Evolutionary conservation across 2,797 vertebrate species (phyloP).

Genomic region (Tangara arthus): DNA sequence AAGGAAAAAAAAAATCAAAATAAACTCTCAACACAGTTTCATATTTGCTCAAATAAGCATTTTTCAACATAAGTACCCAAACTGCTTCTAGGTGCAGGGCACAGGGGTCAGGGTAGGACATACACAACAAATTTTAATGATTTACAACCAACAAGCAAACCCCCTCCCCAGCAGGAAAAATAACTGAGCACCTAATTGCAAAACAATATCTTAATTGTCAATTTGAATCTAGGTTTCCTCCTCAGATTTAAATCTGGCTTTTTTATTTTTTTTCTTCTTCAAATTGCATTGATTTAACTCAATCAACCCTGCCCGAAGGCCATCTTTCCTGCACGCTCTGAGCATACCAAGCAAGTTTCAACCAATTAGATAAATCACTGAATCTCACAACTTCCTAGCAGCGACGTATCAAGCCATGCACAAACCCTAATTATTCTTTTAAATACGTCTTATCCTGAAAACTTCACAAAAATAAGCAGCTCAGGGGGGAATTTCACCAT

Average conservation of each 20-base stretch:
- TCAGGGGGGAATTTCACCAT: conserved; percentile 25
- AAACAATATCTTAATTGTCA: conserved; percentile 35
- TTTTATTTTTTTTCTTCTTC: not conserved
- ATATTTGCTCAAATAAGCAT: not conserved
- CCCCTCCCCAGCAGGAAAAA: not conserved
- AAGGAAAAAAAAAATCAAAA: not conserved
- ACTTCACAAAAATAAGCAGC: not conserved
- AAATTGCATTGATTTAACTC: conserved; percentile 31
- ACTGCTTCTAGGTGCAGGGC: not conserved
- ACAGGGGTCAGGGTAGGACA: not conserved
- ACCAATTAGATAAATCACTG: conserved; percentile 27
- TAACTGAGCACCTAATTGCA: not conserved
- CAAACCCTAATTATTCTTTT: not conserved
- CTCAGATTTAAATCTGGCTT: not conserved
- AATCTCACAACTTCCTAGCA: not conserved
- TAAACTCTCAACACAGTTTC: not conserved
- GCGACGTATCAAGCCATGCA: not conserved
- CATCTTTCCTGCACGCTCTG: not conserved
- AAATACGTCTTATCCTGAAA: not conserved
- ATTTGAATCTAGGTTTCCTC: conserved; percentile 14
- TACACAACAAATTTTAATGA: not conserved
- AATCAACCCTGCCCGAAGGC: conserved; percentile 29
- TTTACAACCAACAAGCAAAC: not conserved
- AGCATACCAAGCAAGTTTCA: conserved; percentile 48
- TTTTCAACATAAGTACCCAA: not conserved